These are phyloP conservation scores for Zoanthus solanderi DNA, from an alignment of 92 coral and sea anemone genomes.

Conservation along the genomic window DNA sequence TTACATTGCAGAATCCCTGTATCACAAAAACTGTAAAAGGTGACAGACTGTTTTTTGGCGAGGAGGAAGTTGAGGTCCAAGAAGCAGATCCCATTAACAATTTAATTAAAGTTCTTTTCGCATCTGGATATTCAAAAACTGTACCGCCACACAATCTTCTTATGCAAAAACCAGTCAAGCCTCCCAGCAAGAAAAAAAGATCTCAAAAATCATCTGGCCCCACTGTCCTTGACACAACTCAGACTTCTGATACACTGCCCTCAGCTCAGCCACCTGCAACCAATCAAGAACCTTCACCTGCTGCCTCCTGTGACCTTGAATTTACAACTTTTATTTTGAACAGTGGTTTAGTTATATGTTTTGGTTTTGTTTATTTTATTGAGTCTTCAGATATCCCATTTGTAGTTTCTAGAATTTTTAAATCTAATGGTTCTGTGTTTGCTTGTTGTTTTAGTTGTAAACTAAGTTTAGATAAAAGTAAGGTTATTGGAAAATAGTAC, in stretches of 20 bases:
- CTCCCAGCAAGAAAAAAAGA: not conserved
- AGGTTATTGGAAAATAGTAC: not conserved
- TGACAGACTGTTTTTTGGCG: not conserved
- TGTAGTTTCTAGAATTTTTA: conserved; percentile 15
- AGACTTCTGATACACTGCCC: no score
- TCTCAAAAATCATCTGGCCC: no score
- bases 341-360: conserved; percentile 13
- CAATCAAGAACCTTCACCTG: no score
- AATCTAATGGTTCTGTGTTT: not conserved
- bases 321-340: not conserved
- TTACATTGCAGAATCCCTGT: conserved; percentile 6
- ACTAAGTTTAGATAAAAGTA: not conserved
- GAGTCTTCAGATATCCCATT: conserved; percentile 4
- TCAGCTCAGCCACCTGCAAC: no score
- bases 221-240: no score
- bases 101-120: not conserved
- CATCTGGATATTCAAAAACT: not conserved
- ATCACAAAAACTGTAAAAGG: conserved; percentile 5
- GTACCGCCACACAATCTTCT: not conserved
- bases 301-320: no score
- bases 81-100: not conserved
- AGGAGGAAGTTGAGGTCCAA: conserved; percentile 3
- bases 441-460: not conserved
- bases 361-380: conserved; percentile 23
- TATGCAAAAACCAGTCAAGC: not conserved